Percentiles rank a stretch among this genome's conserved stretches.
These are phyloP conservation scores for Empidonax traillii DNA, from an alignment of 2,113 vertebrate species.

Conservation along the genomic window DNA sequence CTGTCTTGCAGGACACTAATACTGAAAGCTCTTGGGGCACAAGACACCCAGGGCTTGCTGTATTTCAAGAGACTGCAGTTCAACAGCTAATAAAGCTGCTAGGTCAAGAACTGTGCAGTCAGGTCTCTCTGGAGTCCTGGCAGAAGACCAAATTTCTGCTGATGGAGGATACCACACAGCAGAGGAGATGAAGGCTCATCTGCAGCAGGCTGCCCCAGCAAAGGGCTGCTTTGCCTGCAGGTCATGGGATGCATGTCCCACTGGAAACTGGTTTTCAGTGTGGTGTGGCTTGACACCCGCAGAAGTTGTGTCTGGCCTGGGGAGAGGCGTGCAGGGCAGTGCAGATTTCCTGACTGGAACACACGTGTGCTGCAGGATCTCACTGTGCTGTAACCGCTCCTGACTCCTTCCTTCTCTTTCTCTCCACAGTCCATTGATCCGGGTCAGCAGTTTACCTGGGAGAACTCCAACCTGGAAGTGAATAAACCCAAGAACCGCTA, in stretches of 20 bases:
- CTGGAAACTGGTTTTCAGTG: background rate
- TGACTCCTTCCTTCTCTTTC: background rate
- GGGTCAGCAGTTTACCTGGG: conserved; percentile 97
- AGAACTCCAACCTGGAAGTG: conserved; percentile 95
- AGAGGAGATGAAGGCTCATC: background rate
- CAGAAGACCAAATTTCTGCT: conserved; percentile 20
- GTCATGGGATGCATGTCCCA: background rate
- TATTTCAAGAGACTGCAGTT: conserved; percentile 42
- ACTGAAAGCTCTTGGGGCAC: conserved; percentile 14
- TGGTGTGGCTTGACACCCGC: background rate
- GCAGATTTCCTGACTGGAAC: background rate
- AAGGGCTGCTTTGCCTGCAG: background rate
- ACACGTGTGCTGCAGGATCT: rapidly evolving
- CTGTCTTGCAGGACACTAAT: conserved; percentile 15
- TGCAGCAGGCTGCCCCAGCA: background rate
- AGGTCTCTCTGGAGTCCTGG: conserved; percentile 26
- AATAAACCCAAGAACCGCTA: conserved; percentile 98
- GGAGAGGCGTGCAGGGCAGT: background rate
- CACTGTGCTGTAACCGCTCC: rapidly evolving
- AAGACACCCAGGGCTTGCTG: background rate
- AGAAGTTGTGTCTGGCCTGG: background rate
- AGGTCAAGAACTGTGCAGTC: conserved; percentile 13
- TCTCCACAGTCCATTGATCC: conserved; percentile 88
- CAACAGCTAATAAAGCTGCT: background rate
- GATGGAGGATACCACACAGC: background rate